Base-by-base conservation (phyloP, 2,888 invertebrate species). In the Ariolimax columbianus region DNA sequence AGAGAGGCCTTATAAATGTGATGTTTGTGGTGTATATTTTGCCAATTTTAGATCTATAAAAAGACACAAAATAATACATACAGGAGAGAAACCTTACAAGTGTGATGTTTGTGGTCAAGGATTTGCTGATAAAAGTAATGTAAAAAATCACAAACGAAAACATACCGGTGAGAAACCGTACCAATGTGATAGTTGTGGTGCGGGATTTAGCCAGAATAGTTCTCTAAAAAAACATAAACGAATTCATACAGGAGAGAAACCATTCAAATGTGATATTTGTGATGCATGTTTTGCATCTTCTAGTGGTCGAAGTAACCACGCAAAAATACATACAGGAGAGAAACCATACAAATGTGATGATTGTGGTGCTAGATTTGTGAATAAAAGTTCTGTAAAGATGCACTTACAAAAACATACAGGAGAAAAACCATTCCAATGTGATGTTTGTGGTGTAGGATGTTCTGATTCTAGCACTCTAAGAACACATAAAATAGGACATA, bases 1-100 rank as follows among this genome's bases (percentile, higher is more conserved):
- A n/a, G n/a, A n/a, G n/a, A n/a, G n/a, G n/a, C 68, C 68, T 1
- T 68, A 68, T 36, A 68, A 68, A 36, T 68, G 68, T 68, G 36
- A 36, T 4, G 14, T 36, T 6, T 68, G 68, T 33, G 36, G 36
- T 36, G 17, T 33, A 14, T 14, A 26, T 11, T 68, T 68, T 36
- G 36, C 68, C 6, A 11, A 33, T 11, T 4, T 11, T 36, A 36
- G 68, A 19, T 4, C 14, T 11, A 14, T 68, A 17, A 36, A 36
- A 19, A 68, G 11, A 68, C 68, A 68, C 36, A 68, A 33, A 36
- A 68, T 33, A 68, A 68, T 14, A 17, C 68, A 68, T 68, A 36
- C 36, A 17, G 68, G 33, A 33, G 36, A 68, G 36, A 68, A 68
- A 17, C 68, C 68, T 0, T 36, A 68, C 68, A 33, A 33, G 36